Conservation (phyloP, 2,888 invertebrate genomes). For the Tridacna crocea region DNA sequence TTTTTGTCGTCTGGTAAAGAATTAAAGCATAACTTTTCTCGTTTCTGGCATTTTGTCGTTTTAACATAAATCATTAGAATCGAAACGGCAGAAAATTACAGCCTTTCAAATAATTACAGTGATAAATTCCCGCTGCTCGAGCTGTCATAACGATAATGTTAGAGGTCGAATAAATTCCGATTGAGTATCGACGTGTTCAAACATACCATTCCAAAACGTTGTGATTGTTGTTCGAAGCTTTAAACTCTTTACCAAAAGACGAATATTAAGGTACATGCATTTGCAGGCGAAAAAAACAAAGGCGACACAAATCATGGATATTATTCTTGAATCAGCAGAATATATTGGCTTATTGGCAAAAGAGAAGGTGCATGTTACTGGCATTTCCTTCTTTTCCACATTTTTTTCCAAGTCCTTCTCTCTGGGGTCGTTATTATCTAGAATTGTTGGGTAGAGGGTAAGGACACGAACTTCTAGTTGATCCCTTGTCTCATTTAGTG, state of each 20-base stretch:
- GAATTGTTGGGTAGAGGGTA: no score
- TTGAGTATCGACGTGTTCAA: background rate
- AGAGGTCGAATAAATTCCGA: slow-evolving; percentile 30
- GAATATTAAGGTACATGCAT: no score
- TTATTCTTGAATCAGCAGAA: no score
- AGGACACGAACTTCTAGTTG: no score
- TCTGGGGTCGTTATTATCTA: no score
- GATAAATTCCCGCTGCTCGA: slow-evolving; percentile 45
- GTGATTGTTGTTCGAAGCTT: background rate
- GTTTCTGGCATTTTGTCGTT: slow-evolving; percentile 49
- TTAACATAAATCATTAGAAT: slow-evolving; percentile 47
- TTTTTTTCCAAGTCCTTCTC: no score
- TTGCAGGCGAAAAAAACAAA: no score
- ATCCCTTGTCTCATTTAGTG: background rate
- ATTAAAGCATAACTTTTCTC: background rate
- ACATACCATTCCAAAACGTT: slow-evolving; percentile 1
- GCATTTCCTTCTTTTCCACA: no score
- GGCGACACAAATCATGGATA: no score
- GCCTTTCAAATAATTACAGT: slow-evolving; percentile 52
- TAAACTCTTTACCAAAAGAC: no score
- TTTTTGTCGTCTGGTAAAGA: background rate
- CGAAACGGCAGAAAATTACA: slow-evolving; percentile 47
- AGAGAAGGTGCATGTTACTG: no score
- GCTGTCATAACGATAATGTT: slow-evolving; percentile 36
- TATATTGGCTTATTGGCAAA: no score